A percentile compares a stretch with the other conserved stretches of the same genome.
Evolutionary conservation across 2,888 invertebrate species (phyloP).

Genomic region (Diabrotica balteata): DNA sequence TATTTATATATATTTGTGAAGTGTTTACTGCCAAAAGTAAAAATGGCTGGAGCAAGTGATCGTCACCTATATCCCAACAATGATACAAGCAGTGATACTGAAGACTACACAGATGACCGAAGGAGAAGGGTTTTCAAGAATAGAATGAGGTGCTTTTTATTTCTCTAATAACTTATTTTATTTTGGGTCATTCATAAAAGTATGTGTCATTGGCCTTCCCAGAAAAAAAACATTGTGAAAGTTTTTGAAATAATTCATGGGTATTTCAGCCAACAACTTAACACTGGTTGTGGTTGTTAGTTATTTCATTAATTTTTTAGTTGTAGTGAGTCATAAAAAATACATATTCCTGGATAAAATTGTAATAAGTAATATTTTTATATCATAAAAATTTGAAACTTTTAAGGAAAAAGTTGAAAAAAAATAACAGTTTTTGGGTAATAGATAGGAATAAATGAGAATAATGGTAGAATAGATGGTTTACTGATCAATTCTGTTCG

Average conservation of each 20-base stretch:
- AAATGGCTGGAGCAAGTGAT: constrained; percentile 59
- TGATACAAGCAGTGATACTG: constrained; percentile 86
- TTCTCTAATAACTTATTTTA: not conserved
- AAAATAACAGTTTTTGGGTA: too few species aligned
- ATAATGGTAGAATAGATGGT: too few species aligned
- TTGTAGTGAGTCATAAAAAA: too few species aligned
- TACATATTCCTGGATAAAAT: too few species aligned
- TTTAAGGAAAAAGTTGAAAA: too few species aligned
- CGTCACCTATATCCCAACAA: constrained; percentile 57
- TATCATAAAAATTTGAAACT: too few species aligned
- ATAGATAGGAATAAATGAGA: too few species aligned
- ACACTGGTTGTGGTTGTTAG: too few species aligned
- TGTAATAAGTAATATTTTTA: too few species aligned
- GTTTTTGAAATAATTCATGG: not conserved
- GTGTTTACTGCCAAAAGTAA: constrained; percentile 55
- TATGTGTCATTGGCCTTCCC: not conserved
- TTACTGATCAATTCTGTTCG: too few species aligned
- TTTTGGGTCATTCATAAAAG: constrained; percentile 1
- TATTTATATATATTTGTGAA: constrained; percentile 56
- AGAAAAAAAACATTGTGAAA: not conserved
- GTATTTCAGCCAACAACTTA: not conserved
- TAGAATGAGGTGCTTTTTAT: constrained; percentile 67
- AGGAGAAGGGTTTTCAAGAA: constrained; percentile 73
- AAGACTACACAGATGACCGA: constrained; percentile 80
- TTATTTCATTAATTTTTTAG: too few species aligned